phyloP scores from a whole-genome alignment of 2,888 invertebrate genomes.

The Pollenia angustigena region DNA sequence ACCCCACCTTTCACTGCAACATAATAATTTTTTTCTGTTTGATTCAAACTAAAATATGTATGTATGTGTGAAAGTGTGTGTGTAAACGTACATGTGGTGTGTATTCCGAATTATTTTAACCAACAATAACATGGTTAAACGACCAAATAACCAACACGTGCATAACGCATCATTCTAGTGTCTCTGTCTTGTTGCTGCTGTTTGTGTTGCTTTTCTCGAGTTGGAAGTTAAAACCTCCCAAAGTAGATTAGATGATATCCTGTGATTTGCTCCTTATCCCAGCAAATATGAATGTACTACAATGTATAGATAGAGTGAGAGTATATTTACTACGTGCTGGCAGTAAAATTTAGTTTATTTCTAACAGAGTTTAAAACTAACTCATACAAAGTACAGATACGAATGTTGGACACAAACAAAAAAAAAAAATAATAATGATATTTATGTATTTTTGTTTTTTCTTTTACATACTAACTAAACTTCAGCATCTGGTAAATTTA shows the following conservation, averaged over 20 bases:
- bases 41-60: neutral
- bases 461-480: neutral
- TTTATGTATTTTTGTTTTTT: neutral
- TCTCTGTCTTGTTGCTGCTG: neutral
- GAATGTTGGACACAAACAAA: neutral
- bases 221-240: conserved; percentile 37
- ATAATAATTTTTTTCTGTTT: conserved; percentile 15
- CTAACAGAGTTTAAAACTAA: conserved; percentile 22
- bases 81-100: neutral
- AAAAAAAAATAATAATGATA: conserved; percentile 2
- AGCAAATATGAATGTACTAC: conserved; percentile 29
- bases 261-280: conserved; percentile 53
- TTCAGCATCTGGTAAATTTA: conserved; percentile 12
- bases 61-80: neutral
- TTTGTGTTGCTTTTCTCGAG: conserved; percentile 15
- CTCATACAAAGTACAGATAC: neutral
- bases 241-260: conserved; percentile 67
- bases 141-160: conserved; percentile 70
- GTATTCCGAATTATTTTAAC: conserved; percentile 37
- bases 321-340: conserved; percentile 39
- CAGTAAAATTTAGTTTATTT: conserved; percentile 55
- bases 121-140: conserved; percentile 59
- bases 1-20: conserved; percentile 14
- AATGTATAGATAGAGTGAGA: conserved; percentile 19
- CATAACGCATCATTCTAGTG: conserved; percentile 62